Conservation (phyloP, 2,888 invertebrate species). For the Drosophila birchii region DNA sequence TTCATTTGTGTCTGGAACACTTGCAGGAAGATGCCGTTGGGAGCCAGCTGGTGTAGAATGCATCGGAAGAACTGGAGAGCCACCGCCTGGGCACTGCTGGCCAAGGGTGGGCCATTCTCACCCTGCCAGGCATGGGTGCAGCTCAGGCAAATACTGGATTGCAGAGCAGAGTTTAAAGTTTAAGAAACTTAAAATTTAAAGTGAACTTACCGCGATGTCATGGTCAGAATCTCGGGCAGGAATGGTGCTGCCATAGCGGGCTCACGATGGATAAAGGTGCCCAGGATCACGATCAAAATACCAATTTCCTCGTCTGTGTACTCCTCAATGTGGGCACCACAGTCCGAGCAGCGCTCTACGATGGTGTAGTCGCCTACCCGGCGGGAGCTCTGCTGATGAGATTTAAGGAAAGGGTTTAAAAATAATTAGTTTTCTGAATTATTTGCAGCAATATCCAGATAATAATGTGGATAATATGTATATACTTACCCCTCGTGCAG, state of each 20-base stretch:
- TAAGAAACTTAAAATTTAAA: accelerated
- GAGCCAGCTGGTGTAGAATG: slow-evolving; percentile 97
- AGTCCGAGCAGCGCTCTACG: slow-evolving; percentile 91
- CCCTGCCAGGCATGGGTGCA: slow-evolving; percentile 95
- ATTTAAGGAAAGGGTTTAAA: not conserved
- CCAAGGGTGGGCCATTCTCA: slow-evolving; percentile 94
- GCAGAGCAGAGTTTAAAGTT: not conserved
- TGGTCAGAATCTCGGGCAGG: slow-evolving; percentile 94
- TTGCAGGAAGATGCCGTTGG: slow-evolving; percentile 98
- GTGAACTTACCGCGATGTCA: slow-evolving; percentile 90
- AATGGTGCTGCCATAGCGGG: slow-evolving; percentile 97
- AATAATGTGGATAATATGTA: not conserved
- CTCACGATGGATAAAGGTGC: slow-evolving; percentile 98
- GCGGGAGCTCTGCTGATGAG: slow-evolving; percentile 86
- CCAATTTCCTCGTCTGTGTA: slow-evolving; percentile 99
- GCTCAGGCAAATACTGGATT: slow-evolving; percentile 85
- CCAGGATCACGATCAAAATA: slow-evolving; percentile 95
- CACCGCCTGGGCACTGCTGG: slow-evolving; percentile 97
- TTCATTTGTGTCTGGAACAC: slow-evolving; percentile 96
- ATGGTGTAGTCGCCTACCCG: slow-evolving; percentile 90
- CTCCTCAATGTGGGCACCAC: slow-evolving; percentile 94
- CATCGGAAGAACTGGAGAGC: slow-evolving; percentile 98
- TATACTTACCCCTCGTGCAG: slow-evolving; percentile 58
- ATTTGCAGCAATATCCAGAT: not conserved
- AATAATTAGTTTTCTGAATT: not conserved